phyloP scores from a whole-genome alignment of 2,113 vertebrate genomes.

The Tenrec ecaudatus region DNA sequence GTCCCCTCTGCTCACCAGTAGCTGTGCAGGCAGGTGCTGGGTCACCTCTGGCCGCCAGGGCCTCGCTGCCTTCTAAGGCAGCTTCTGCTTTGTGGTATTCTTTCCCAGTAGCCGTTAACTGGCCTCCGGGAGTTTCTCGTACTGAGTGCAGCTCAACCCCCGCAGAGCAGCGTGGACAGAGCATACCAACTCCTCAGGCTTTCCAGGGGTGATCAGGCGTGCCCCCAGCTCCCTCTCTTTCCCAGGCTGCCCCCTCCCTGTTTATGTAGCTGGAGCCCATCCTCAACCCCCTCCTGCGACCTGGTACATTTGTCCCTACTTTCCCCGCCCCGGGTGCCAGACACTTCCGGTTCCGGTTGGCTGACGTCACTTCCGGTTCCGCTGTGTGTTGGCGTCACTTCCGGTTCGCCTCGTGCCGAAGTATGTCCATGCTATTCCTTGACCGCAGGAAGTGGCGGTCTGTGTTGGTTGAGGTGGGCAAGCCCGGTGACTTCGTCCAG shows the following conservation, averaged over 20 bases:
- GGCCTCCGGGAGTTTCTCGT: background rate
- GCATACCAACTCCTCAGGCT: background rate
- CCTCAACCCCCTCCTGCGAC: background rate
- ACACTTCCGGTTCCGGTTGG: background rate
- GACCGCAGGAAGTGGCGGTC: background rate
- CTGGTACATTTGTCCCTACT: accelerated
- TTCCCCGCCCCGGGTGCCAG: accelerated
- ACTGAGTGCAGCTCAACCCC: background rate
- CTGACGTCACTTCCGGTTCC: accelerated
- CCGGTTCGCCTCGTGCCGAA: background rate
- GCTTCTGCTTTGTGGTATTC: background rate
- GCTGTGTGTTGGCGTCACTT: background rate
- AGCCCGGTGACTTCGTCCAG: background rate
- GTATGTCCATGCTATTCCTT: accelerated
- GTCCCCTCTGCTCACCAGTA: background rate
- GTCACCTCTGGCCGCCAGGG: background rate
- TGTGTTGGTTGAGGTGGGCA: background rate
- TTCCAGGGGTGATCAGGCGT: accelerated
- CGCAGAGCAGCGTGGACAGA: background rate
- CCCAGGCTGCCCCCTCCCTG: background rate
- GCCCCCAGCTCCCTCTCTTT: background rate
- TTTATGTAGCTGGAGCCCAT: accelerated
- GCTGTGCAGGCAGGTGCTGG: background rate
- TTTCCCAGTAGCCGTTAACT: accelerated
- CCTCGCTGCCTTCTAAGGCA: background rate